Percentiles rank a stretch among this genome's conserved stretches.
Conservation (phyloP, 2,113 vertebrate species). For the Austrofundulus limnaeus region DNA sequence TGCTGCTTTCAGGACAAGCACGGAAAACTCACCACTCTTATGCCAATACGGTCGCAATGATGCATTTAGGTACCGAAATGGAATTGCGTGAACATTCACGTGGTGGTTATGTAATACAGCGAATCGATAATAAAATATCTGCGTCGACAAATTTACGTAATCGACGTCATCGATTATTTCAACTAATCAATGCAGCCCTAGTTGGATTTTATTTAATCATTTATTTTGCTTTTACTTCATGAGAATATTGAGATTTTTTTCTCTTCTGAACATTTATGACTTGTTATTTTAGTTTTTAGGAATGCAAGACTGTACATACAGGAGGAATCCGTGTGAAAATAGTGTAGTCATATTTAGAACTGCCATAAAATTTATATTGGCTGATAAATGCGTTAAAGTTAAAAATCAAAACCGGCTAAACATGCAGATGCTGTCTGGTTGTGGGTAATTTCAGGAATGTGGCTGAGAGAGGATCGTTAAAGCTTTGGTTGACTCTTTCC, state of each 20-base stretch:
- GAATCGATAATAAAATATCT: no score
- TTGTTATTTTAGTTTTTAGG: no score
- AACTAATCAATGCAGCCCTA: no score
- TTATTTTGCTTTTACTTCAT: conserved; percentile 23
- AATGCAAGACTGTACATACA: no score
- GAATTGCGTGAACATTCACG: no score
- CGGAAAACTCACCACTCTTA: no score
- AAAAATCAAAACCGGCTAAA: not conserved
- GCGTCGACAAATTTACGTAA: no score
- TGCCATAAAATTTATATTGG: not conserved
- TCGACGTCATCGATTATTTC: no score
- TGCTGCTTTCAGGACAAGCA: no score
- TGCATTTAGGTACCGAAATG: no score
- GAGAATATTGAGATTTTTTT: not conserved
- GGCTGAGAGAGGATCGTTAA: not conserved
- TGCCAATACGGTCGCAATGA: no score
- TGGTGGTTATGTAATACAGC: no score
- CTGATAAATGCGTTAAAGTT: not conserved
- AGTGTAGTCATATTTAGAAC: not conserved
- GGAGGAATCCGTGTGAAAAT: not conserved
- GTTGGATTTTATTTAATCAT: conserved; percentile 31
- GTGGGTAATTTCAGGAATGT: not conserved
- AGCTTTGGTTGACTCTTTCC: not conserved
- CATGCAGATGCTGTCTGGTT: not conserved
- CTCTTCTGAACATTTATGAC: not conserved